These are phyloP conservation scores for Drosophila kokeensis DNA, from an alignment of 2,888 invertebrate genomes.

Conservation along the genomic window DNA sequence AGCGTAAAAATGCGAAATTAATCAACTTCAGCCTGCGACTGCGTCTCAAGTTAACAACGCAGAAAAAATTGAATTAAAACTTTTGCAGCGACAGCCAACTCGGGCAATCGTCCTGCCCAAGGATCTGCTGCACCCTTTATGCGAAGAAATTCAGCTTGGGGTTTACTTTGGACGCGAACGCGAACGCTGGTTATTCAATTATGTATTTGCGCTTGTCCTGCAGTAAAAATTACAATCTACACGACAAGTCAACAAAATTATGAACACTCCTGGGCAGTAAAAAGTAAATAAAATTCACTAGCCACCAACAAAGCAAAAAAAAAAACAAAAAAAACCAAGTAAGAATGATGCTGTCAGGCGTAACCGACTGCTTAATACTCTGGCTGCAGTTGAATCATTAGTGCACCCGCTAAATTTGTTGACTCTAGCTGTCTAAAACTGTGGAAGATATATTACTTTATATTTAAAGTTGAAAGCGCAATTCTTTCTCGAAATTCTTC, in stretches of 20 bases:
- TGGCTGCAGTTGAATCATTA: neutral
- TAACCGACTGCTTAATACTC: neutral
- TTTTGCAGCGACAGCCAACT: constrained; percentile 51
- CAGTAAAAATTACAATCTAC: constrained; percentile 82
- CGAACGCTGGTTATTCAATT: constrained; percentile 74
- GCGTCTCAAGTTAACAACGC: constrained; percentile 77
- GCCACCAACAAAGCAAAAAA: constrained; percentile 23
- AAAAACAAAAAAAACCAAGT: constrained; percentile 6
- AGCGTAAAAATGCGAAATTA: constrained; percentile 80
- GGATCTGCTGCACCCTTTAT: constrained; percentile 57
- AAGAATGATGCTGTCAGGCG: rapidly evolving
- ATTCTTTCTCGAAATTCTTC: neutral
- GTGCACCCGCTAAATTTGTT: too few species aligned
- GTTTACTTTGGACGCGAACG: constrained; percentile 16
- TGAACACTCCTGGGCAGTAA: constrained; percentile 81
- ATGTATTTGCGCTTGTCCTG: constrained; percentile 83
- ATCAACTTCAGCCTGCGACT: constrained; percentile 68
- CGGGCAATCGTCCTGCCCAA: constrained; percentile 16
- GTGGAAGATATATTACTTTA: too few species aligned
- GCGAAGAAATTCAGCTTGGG: constrained; percentile 38
- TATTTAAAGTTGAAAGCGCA: neutral
- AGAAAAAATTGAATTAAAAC: constrained; percentile 81
- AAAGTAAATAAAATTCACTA: constrained; percentile 69
- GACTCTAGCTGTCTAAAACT: too few species aligned
- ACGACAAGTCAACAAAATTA: constrained; percentile 83